Evolutionary conservation across 2,113 vertebrate species (phyloP).

Genomic region (Pogona vitticeps): DNA sequence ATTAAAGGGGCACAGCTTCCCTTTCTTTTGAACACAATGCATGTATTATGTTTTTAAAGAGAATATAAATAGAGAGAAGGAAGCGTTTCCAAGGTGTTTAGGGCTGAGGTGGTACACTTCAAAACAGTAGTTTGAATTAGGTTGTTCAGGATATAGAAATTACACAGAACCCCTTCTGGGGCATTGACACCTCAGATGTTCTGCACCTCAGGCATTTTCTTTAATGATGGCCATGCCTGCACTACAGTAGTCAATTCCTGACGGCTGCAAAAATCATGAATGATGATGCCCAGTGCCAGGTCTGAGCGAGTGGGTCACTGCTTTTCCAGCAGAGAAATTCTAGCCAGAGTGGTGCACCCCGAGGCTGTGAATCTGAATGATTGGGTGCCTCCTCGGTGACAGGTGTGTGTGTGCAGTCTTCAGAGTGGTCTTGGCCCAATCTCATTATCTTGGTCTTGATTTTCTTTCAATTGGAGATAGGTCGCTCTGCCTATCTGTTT

Average conservation of each 20-base stretch:
- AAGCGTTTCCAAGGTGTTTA: not conserved
- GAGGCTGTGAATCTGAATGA: not conserved
- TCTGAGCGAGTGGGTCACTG: not conserved
- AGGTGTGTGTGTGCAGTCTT: not conserved
- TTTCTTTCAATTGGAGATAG: not conserved
- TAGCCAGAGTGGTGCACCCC: not conserved
- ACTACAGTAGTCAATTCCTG: no score
- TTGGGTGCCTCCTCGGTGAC: not conserved
- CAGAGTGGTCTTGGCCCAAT: not conserved
- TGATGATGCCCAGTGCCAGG: not conserved
- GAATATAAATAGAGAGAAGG: not conserved
- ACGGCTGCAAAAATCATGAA: not conserved
- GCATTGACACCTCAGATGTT: not conserved
- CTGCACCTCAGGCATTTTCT: not conserved
- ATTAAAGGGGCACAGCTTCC: not conserved
- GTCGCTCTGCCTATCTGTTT: conserved; percentile 10
- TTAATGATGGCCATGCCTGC: not conserved
- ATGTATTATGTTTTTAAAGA: not conserved
- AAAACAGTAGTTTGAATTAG: not conserved
- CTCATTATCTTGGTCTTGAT: conserved; percentile 2
- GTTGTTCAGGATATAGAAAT: not conserved
- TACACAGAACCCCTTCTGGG: not conserved
- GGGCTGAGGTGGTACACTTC: not conserved
- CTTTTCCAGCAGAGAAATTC: not conserved
- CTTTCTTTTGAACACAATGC: not conserved